phyloP scores from a whole-genome alignment of 1,140 invertebrate genomes.

The Ectropis grisescens region DNA sequence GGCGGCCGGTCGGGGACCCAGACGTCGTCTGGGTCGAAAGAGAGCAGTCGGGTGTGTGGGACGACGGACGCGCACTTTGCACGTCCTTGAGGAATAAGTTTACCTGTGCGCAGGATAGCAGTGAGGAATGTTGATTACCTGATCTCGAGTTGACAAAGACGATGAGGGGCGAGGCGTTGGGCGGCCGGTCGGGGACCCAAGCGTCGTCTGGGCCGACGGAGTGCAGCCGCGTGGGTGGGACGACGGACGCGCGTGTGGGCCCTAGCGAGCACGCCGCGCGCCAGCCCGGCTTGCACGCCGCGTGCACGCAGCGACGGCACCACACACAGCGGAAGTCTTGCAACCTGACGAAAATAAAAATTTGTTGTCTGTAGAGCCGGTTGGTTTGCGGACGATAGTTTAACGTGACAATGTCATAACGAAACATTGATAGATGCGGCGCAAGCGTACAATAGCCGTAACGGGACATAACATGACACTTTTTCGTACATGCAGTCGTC shows the following conservation, averaged over 20 bases:
- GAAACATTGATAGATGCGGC: too few relatives aligned
- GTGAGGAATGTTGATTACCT: too few relatives aligned
- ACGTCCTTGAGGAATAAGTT: too few relatives aligned
- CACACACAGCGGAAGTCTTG: slow-evolving; percentile 97
- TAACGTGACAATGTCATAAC: too few relatives aligned
- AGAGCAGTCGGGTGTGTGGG: slow-evolving; percentile 92
- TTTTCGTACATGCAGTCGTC: too few relatives aligned
- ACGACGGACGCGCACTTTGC: slow-evolving; percentile 94
- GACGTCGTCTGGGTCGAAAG: slow-evolving; percentile 88
- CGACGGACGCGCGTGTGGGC: slow-evolving; percentile 89
- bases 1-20: slow-evolving; percentile 86
- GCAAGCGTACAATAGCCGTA: too few relatives aligned
- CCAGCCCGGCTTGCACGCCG: slow-evolving; percentile 84
- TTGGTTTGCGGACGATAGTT: too few relatives aligned
- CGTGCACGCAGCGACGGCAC: slow-evolving; percentile 94
- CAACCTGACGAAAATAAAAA: slow-evolving; percentile 75
- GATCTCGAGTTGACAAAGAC: slow-evolving; percentile 98
- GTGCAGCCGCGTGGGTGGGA: slow-evolving; percentile 93
- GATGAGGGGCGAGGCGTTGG: slow-evolving; percentile 85
- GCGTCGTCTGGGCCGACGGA: slow-evolving; percentile 90
- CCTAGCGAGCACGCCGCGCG: slow-evolving; percentile 85
- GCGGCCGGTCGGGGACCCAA: slow-evolving; percentile 86
- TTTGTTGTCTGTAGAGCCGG: too few relatives aligned
- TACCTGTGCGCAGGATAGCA: too few relatives aligned
- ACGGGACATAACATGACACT: too few relatives aligned